Evolutionary conservation across 2,113 vertebrate genomes (phyloP).

Genomic region (Myxocyprinus asiaticus): DNA sequence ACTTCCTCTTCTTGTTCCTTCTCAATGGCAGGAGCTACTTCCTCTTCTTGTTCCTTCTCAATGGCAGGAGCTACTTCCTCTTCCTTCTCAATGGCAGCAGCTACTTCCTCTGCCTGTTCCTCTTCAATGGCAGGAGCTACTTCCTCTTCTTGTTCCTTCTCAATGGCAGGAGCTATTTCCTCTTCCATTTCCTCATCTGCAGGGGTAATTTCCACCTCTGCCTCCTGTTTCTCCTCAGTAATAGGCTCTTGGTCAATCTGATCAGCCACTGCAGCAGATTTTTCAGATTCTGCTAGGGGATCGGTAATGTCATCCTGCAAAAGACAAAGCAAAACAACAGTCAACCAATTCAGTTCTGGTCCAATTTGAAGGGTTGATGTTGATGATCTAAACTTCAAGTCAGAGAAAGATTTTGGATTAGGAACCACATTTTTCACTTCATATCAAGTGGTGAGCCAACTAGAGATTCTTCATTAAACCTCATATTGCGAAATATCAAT

Average conservation of each 20-base stretch:
- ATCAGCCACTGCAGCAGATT: background rate
- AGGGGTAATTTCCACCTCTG: too few species aligned
- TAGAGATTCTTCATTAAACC: too few species aligned
- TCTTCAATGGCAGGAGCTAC: background rate
- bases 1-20: background rate
- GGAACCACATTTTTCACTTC: too few species aligned
- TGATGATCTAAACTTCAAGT: too few species aligned
- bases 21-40: background rate
- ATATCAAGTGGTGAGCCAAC: too few species aligned
- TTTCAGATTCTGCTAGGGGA: background rate
- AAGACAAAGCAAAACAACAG: background rate
- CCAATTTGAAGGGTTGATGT: too few species aligned
- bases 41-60: background rate
- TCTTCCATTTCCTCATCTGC: background rate
- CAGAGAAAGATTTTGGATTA: too few species aligned
- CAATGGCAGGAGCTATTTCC: background rate
- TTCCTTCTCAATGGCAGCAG: too few species aligned
- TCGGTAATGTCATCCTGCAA: slow-evolving; percentile 13
- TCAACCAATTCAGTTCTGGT: too few species aligned
- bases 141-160: slow-evolving; percentile 10
- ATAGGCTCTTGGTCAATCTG: background rate
- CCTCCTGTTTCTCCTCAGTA: background rate
- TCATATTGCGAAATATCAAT: too few species aligned
- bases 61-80: too few species aligned
- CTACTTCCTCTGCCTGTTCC: background rate